A percentile compares a stretch with the other conserved stretches of the same genome.
phyloP scores from a whole-genome alignment of 1,140 invertebrate species.

The Calycopis cecrops region DNA sequence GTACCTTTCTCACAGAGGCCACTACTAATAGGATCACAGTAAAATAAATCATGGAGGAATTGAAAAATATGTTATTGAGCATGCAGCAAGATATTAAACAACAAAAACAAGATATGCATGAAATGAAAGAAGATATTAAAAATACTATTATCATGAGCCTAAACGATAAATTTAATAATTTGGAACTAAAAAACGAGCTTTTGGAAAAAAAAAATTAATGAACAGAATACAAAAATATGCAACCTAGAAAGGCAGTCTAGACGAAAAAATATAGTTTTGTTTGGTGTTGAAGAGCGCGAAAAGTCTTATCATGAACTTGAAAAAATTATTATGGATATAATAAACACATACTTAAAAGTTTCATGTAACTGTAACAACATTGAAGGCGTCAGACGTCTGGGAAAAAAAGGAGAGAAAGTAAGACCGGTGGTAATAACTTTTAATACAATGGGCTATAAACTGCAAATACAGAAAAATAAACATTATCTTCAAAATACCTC shows the following conservation, averaged over 20 bases:
- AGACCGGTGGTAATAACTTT: constrained; percentile 28
- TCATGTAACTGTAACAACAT: constrained; percentile 28
- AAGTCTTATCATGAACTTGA: constrained; percentile 30
- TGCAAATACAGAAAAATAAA: constrained; percentile 30
- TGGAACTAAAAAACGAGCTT: constrained; percentile 32
- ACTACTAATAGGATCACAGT: constrained; percentile 6
- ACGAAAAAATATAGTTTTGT: constrained; percentile 34
- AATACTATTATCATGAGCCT: constrained; percentile 30
- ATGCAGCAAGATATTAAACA: constrained; percentile 33
- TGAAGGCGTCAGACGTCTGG: constrained; percentile 19
- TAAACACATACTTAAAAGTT: constrained; percentile 31
- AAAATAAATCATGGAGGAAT: constrained; percentile 27
- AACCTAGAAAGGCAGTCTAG: constrained; percentile 30
- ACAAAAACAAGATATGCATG: constrained; percentile 34
- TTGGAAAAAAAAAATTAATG: constrained; percentile 31
- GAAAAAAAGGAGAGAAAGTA: constrained; percentile 27
- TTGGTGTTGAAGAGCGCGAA: constrained; percentile 33
- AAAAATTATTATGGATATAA: constrained; percentile 28
- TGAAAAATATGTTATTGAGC: constrained; percentile 29
- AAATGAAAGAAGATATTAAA: constrained; percentile 38
- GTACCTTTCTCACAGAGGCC: constrained; percentile 10
- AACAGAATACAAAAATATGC: constrained; percentile 27
- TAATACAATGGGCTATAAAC: constrained; percentile 28
- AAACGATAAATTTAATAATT: constrained; percentile 29
- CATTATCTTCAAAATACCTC: constrained; percentile 22